These are phyloP conservation scores for Crenuchus spilurus DNA, from an alignment of 2,797 vertebrate species.

Conservation along the genomic window DNA sequence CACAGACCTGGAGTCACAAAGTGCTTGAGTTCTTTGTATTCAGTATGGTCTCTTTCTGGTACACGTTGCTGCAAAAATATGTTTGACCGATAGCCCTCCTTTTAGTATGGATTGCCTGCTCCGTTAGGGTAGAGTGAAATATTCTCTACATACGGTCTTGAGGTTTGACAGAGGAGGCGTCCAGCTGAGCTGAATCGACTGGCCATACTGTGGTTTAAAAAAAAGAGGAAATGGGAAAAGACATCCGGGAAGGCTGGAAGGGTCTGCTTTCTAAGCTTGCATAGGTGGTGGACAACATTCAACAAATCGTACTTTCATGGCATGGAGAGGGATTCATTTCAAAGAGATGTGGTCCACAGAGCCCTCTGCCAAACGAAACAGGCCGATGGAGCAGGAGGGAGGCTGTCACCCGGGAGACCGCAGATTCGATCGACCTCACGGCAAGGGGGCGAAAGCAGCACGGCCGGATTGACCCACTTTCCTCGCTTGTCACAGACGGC, in stretches of 20 bases:
- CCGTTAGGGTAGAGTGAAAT: conserved; percentile 29
- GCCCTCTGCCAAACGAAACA: conserved; percentile 56
- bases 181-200: conserved; percentile 22
- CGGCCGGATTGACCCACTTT: conserved; percentile 67
- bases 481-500: conserved; percentile 46
- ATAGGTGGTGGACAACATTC: conserved; percentile 25
- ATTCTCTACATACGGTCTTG: conserved; percentile 17
- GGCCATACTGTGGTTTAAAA: conserved; percentile 16
- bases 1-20: background rate
- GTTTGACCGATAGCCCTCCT: conserved; percentile 26
- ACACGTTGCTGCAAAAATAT: conserved; percentile 14
- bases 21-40: background rate
- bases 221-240: conserved; percentile 34
- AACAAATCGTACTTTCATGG: conserved; percentile 21
- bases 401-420: conserved; percentile 55
- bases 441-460: conserved; percentile 36
- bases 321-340: conserved; percentile 54
- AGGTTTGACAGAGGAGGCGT: conserved; percentile 28
- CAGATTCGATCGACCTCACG: conserved; percentile 53
- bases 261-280: background rate
- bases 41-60: conserved; percentile 2
- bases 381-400: conserved; percentile 55
- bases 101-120: conserved; percentile 30
- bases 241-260: conserved; percentile 16
- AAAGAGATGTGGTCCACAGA: conserved; percentile 59